Evolutionary conservation across 2,797 vertebrate genomes (phyloP), one percentile per base, ranked within the genome.

Genomic region (Labeo calbasu): DNA sequence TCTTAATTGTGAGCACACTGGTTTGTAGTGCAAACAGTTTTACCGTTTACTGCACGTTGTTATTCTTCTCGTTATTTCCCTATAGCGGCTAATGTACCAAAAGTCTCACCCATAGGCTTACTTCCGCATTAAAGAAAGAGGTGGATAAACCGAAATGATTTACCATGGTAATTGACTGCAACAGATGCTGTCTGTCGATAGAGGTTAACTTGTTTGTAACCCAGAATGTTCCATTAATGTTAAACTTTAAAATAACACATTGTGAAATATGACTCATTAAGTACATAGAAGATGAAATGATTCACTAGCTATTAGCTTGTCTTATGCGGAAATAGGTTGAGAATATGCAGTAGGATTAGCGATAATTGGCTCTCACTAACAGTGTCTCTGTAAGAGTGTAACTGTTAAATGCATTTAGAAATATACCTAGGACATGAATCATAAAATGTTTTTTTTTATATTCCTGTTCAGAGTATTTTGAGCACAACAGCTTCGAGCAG

Each of bases 401-500:
- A 28, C 15, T 43, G n/a, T 77, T 77, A 55, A 68, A 73, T 83
- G 46, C 32, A 5, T 79, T 79, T 79, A 53, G 65, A 51, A 17
- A 81, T 61, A 53, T 65, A 53, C 50, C 43, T 40, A 59, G 65
- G 4, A 1, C n/a, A 53, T 78, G n/a, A 79, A 68, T 83, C 36
- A 80, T 65, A 68, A 43, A 77, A 40, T 25, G 7, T 21, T 77
- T 77, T 12, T 40, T 69, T 83, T 79, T 65, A 25, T 77, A 91
- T 91, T 85, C 83, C 53, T 46, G 69, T 87, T 73, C 91, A 99
- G 98, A 99, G 91, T 99, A 99, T 92, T 99, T 99, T 91, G 98
- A 99, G 89, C 98, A 97, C 91, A 99, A 99, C 95, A 99, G 98
- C 94, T 99, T 98, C 92, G 98, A 99, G 93, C 98, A 99, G 88